Percentiles rank a stretch among this genome's conserved stretches.
Evolutionary conservation across 2,113 vertebrate genomes (phyloP).

Genomic region (Corythornis madagascariensis): DNA sequence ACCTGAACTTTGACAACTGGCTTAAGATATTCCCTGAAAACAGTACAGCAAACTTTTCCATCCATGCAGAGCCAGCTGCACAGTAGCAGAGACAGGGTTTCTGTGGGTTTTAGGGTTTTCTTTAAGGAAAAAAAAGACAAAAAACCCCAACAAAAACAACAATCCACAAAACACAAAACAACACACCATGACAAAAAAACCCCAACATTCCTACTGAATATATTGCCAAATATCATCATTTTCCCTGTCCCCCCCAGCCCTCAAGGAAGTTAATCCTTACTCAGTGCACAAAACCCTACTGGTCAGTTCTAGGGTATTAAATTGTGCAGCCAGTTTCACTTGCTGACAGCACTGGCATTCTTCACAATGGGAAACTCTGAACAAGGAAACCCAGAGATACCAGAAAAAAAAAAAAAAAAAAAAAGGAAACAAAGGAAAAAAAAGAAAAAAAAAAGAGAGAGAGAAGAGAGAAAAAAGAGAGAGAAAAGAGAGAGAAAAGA

Average conservation of each 20-base stretch:
- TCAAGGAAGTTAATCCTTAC: background rate
- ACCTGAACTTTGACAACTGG: background rate
- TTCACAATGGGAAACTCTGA: constrained; percentile 63
- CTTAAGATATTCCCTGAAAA: background rate
- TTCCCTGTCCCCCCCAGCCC: background rate
- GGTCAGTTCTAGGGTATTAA: background rate
- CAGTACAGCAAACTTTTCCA: background rate
- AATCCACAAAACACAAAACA: background rate
- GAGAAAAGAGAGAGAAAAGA: too few species aligned
- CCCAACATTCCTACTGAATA: background rate
- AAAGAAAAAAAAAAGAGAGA: background rate
- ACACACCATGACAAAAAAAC: background rate
- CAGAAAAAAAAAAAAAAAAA: background rate
- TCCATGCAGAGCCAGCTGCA: background rate
- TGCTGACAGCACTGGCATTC: constrained; percentile 34
- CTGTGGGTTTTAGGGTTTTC: background rate
- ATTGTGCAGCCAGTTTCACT: background rate
- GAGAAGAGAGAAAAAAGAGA: background rate
- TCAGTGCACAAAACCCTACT: background rate
- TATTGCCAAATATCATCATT: background rate
- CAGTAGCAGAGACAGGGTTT: too few species aligned
- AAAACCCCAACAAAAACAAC: too few species aligned
- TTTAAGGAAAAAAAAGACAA: too few species aligned
- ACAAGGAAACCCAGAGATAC: constrained; percentile 68
- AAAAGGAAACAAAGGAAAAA: background rate